Percentiles rank a stretch among this genome's conserved stretches.
phyloP scores from a whole-genome alignment of 1,140 invertebrate species.

The Caenorhabditis remanei region DNA sequence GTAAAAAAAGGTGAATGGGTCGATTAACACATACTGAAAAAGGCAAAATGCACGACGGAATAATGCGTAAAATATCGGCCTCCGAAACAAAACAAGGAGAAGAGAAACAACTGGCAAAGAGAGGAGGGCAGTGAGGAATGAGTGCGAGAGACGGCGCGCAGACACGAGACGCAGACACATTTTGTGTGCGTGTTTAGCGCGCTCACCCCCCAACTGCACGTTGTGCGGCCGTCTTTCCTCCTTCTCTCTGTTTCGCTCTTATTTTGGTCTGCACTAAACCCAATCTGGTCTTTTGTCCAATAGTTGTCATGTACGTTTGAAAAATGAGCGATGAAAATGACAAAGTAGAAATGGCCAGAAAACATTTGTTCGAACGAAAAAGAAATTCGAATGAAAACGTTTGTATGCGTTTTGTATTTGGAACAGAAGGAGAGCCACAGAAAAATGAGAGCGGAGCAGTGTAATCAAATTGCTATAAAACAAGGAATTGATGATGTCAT shows the following conservation, averaged over 20 bases:
- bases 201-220: not conserved
- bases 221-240: not conserved
- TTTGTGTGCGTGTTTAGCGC: slow-evolving; percentile 22
- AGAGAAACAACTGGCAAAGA: slow-evolving; percentile 32
- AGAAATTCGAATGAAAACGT: not conserved
- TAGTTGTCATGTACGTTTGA: slow-evolving; percentile 53
- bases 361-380: not conserved
- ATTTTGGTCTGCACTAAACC: slow-evolving; percentile 55
- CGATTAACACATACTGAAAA: slow-evolving; percentile 31
- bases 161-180: not conserved
- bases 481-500: slow-evolving; percentile 5
- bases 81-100: slow-evolving; percentile 5
- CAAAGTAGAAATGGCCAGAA: not conserved
- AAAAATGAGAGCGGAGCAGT: not conserved
- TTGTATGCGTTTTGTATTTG: not conserved
- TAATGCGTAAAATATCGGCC: slow-evolving; percentile 52
- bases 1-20: not conserved
- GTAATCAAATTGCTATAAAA: slow-evolving; percentile 43
- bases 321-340: slow-evolving; percentile 37
- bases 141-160: not conserved
- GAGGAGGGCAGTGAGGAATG: slow-evolving; percentile 9
- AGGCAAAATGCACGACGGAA: slow-evolving; percentile 47
- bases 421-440: not conserved
- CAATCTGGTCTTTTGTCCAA: slow-evolving; percentile 47
- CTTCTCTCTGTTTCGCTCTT: slow-evolving; percentile 35